phyloP scores from a whole-genome alignment of 1,140 invertebrate species.

The Neodiprion fabricii region DNA sequence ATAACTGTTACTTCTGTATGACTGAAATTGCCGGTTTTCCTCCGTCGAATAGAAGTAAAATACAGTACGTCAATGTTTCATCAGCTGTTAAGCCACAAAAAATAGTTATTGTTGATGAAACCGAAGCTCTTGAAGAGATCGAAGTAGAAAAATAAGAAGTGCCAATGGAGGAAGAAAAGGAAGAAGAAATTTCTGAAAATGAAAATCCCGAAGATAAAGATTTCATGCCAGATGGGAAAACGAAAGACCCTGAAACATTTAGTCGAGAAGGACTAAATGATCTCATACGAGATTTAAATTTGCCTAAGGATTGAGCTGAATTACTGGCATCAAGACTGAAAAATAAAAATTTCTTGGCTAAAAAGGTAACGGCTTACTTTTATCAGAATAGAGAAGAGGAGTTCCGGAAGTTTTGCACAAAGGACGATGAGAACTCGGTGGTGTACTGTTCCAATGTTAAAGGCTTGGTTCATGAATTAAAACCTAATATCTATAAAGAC shows the following conservation, averaged over 20 bases:
- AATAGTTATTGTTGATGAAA: slow-evolving; percentile 4
- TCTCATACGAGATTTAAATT: slow-evolving; percentile 29
- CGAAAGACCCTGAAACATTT: slow-evolving; percentile 26
- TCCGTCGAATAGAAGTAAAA: too few relatives aligned
- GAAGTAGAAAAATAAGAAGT: too few relatives aligned
- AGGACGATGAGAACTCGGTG: slow-evolving; percentile 10
- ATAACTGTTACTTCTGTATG: slow-evolving; percentile 22
- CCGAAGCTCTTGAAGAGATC: not conserved
- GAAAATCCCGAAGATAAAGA: slow-evolving; percentile 20
- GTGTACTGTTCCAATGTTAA: slow-evolving; percentile 11
- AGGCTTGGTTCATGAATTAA: slow-evolving; percentile 18
- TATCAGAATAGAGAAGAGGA: slow-evolving; percentile 21
- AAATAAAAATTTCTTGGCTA: slow-evolving; percentile 29
- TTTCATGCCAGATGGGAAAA: slow-evolving; percentile 21
- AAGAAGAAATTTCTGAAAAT: slow-evolving; percentile 25
- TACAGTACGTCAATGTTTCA: too few relatives aligned
- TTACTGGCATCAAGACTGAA: slow-evolving; percentile 26
- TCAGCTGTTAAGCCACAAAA: too few relatives aligned
- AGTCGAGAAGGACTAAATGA: slow-evolving; percentile 30
- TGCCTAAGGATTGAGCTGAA: slow-evolving; percentile 30
- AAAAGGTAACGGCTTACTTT: slow-evolving; percentile 22
- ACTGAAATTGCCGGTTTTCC: slow-evolving; percentile 11
- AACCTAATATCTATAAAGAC: slow-evolving; percentile 4
- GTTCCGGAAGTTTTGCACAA: slow-evolving; percentile 21
- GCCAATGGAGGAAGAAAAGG: not conserved